Evolutionary conservation across 2,888 invertebrate species (phyloP), one percentile per base, ranked within the genome.

Genomic region (Capitulum mitella): DNA sequence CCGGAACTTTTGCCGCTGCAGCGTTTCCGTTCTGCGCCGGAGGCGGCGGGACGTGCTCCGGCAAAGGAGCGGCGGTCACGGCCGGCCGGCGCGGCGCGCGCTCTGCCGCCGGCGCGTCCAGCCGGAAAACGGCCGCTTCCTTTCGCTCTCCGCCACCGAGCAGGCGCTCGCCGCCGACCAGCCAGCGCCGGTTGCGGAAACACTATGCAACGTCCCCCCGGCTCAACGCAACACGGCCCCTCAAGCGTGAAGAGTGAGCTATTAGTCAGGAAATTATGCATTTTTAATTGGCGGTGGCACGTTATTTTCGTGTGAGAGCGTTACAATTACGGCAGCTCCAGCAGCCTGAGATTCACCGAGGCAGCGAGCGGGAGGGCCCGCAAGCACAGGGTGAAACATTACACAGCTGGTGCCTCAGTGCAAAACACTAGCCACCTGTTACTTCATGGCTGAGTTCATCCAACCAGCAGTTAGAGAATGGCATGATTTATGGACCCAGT

Each of bases 1-100:
- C 70, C 70, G 58, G 58, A 70, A 70, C 70, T 40, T 37, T 70
- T 70, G 70, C 26, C 40, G 70, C 64, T 5, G 64, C 26, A 26
- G 22, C 26, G 40, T 26, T 40, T 70, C 26, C 70, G 26, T 10
- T 22, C 10, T 29, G 58, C 58, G 58, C 58, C n/a, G n/a, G 58
- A 5, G 43, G 43, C 43, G 6, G 43, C 43, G 43, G 43, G 43
- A 43, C 43, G 43, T 43, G 6, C 5, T 12, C 5, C 6, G 43
- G 5, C 12, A 43, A 43, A 43, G 12, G 43, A 43, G 34, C 64
- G 64, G 16, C 34, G 70, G 16, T 6, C 2, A 29, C 70, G 70
- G 64, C 64, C 32, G 26, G 12, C 29, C 58, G 12, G 58, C 10
- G 40, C 10, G 26, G 70, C 26, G 16, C 70, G 22, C 22, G 26